phyloP scores from a whole-genome alignment of 1,140 invertebrate species.

The Lordiphosa mommai region DNA sequence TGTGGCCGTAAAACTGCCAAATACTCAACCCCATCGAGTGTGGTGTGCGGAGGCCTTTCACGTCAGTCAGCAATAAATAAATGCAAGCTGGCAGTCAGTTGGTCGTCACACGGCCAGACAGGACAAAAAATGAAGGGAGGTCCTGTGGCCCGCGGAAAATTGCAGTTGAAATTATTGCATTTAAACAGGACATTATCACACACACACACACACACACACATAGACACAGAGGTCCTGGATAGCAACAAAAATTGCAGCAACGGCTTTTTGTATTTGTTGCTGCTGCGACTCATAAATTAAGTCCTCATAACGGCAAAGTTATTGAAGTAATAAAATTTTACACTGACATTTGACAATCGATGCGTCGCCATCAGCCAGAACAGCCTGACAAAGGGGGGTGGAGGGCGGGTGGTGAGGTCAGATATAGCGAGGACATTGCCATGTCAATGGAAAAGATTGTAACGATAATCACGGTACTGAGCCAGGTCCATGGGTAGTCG shows the following conservation, averaged over 20 bases:
- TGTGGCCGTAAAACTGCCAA: background rate
- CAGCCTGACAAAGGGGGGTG: no score
- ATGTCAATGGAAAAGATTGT: no score
- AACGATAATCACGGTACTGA: no score
- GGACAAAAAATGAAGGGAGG: conserved; percentile 22
- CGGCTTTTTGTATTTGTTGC: conserved; percentile 67
- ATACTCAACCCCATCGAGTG: background rate
- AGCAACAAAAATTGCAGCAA: conserved; percentile 63
- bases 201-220: conserved; percentile 17
- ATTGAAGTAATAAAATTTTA: conserved; percentile 78
- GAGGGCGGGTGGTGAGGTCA: no score
- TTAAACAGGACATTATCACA: conserved; percentile 76
- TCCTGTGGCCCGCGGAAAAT: conserved; percentile 48
- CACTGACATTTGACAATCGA: conserved; percentile 73
- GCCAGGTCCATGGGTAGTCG: no score
- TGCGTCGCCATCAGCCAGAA: conserved; percentile 11
- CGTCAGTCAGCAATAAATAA: conserved; percentile 77
- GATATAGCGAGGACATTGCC: no score
- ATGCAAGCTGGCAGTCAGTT: conserved; percentile 76
- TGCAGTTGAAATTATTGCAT: conserved; percentile 76
- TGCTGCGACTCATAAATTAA: conserved; percentile 69
- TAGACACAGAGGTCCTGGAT: conserved; percentile 27
- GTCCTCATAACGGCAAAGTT: conserved; percentile 75
- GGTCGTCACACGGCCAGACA: conserved; percentile 63
- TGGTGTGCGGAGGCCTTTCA: conserved; percentile 20